These are phyloP conservation scores for Anisognathus igniventris DNA, from an alignment of 2,797 vertebrate genomes.

Conservation along the genomic window DNA sequence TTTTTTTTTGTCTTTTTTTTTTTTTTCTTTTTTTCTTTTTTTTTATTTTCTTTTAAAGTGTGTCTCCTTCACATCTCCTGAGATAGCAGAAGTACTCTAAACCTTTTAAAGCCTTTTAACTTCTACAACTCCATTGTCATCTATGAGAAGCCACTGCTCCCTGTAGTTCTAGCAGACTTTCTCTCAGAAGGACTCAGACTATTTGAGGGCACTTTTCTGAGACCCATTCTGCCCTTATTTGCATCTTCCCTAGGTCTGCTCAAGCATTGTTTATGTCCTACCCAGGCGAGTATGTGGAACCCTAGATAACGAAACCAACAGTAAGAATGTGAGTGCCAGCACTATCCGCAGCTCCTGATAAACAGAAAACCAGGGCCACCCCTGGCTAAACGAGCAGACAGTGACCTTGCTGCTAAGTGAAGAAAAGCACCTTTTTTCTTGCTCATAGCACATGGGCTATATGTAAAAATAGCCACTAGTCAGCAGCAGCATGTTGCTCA, in stretches of 20 bases:
- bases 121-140: background rate
- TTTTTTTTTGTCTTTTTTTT: no score
- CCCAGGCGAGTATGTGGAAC: background rate
- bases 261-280: background rate
- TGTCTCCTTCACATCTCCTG: background rate
- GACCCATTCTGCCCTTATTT: background rate
- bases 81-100: background rate
- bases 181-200: background rate
- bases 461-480: background rate
- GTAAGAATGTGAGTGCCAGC: background rate
- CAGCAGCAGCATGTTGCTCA: background rate
- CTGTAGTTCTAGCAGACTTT: background rate
- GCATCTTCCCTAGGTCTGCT: background rate
- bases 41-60: background rate
- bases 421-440: background rate
- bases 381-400: background rate
- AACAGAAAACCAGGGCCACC: background rate
- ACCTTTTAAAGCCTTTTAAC: background rate
- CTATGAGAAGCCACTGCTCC: background rate
- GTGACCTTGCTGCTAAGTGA: background rate
- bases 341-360: background rate
- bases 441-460: background rate
- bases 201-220: background rate
- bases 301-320: background rate
- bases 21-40: no score